phyloP scores from a whole-genome alignment of 2,888 invertebrate genomes.

The Alentia gelatinosa region DNA sequence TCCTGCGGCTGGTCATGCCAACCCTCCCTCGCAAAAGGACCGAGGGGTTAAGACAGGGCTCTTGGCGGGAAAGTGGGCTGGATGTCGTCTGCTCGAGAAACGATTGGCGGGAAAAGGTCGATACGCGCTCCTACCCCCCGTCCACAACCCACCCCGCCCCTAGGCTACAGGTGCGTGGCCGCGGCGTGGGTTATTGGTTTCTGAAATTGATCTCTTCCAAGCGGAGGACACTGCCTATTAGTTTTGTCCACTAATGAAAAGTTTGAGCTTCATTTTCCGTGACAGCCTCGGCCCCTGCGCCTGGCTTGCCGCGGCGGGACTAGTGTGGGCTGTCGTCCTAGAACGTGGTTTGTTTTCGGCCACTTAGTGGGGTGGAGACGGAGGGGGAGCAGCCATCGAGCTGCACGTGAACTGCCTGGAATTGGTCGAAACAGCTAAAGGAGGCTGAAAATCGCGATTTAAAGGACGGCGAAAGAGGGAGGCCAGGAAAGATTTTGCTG shows the following conservation, averaged over 20 bases:
- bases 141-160: neutral
- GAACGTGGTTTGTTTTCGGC: constrained; percentile 32
- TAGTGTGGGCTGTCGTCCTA: neutral
- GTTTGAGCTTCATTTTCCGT: constrained; percentile 46
- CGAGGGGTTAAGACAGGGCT: neutral
- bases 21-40: neutral
- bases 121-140: neutral
- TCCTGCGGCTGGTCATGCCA: constrained; percentile 1
- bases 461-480: neutral
- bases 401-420: neutral
- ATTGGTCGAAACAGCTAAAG: neutral
- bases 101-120: constrained; percentile 1
- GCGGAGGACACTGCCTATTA: constrained; percentile 12
- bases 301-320: neutral
- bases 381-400: constrained; percentile 11
- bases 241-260: constrained; percentile 41
- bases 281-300: neutral
- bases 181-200: neutral
- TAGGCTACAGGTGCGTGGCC: constrained; percentile 35
- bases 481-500: neutral
- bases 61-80: neutral
- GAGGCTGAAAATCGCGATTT: constrained; percentile 10
- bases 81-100: constrained; percentile 1
- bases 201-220: constrained; percentile 1
- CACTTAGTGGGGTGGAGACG: constrained; percentile 7